phyloP scores from a whole-genome alignment of 2,888 invertebrate species.

The Ganaspis brasiliensis region DNA sequence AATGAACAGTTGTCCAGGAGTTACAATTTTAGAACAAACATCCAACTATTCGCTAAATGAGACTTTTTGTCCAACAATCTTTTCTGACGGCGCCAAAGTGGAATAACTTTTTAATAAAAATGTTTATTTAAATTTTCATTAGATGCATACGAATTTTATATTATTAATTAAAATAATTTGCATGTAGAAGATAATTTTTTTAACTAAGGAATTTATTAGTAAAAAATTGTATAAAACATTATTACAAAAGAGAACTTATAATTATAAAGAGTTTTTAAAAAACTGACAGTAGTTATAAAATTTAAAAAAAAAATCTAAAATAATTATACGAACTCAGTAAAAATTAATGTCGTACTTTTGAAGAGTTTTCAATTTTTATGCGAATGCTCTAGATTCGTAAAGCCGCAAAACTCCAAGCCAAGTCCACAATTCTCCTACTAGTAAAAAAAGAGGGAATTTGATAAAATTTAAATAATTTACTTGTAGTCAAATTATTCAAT shows the following conservation, averaged over 20 bases:
- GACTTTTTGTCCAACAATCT: conserved; percentile 51
- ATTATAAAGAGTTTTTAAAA: no score
- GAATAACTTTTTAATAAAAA: neutral
- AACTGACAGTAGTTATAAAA: no score
- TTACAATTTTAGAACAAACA: conserved; percentile 59
- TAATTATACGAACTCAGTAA: no score
- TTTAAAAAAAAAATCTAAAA: no score
- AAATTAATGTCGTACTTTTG: no score
- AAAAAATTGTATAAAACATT: neutral
- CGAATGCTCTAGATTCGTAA: conserved; percentile 68
- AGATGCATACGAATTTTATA: neutral
- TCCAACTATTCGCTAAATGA: conserved; percentile 46
- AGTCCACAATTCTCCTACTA: conserved; percentile 70
- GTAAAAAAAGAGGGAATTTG: conserved; percentile 43
- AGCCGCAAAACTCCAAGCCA: conserved; percentile 70
- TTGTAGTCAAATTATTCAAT: neutral
- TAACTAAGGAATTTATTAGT: conserved; percentile 9
- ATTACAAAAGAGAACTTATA: no score
- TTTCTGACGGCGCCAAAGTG: neutral
- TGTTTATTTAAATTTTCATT: no score
- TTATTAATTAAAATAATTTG: no score
- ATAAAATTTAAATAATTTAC: neutral
- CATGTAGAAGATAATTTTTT: neutral
- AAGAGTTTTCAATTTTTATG: conserved; percentile 45
- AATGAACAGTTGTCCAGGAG: conserved; percentile 60